These are phyloP conservation scores for Haliclona indistincta DNA, from an alignment of 37 sponge, comb jelly and placozoan genomes.

Conservation along the genomic window DNA sequence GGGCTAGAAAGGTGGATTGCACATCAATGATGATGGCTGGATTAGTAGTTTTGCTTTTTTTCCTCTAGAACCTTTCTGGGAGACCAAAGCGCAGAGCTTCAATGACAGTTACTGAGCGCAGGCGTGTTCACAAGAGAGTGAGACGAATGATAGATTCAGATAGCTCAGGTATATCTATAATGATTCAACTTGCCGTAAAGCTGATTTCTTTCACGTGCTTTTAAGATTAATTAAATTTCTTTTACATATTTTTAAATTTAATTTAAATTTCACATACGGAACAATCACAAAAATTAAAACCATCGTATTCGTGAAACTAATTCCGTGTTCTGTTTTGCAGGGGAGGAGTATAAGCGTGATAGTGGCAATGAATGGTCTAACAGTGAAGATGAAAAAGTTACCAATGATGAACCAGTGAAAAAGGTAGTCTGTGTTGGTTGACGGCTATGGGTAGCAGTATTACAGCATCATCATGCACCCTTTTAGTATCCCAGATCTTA, in stretches of 20 bases:
- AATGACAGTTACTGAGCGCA: constrained; percentile 22
- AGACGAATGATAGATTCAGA: constrained; percentile 26
- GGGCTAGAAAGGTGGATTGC: background rate
- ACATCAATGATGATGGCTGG: background rate
- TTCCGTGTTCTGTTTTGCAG: background rate
- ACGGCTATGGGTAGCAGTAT: no score
- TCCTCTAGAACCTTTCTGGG: background rate
- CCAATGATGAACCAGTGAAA: no score
- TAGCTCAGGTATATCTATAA: constrained; percentile 31
- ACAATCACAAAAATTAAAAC: no score
- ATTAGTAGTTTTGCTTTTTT: background rate
- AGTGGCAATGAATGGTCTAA: constrained; percentile 28
- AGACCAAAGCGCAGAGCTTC: background rate
- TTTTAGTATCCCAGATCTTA: no score
- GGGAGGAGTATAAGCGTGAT: constrained; percentile 22
- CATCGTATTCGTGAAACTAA: background rate
- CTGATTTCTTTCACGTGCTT: no score
- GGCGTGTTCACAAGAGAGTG: background rate
- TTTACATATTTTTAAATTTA: no score
- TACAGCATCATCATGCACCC: no score
- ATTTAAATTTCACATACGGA: no score
- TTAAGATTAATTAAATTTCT: no score
- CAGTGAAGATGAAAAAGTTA: no score
- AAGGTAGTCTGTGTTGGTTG: no score
- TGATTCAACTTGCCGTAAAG: no score